Base-by-base conservation (phyloP, 1,140 invertebrate genomes). In the Lepidurus packardi region DNA sequence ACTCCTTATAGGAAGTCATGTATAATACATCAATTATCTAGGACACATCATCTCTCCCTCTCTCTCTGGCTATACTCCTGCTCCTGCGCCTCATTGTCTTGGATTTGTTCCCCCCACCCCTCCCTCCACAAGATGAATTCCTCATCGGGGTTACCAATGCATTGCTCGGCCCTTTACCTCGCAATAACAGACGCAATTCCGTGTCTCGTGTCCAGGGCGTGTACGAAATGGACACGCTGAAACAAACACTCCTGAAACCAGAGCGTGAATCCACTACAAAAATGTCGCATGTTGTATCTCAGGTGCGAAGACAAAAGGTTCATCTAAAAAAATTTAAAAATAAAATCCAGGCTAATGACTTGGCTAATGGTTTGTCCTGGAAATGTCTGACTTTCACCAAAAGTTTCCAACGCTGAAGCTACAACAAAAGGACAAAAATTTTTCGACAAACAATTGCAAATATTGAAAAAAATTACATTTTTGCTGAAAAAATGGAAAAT, bases 181-280 rank as follows among this genome's bases (percentile, higher is more conserved):
- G 34, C 3, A 34, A 34, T 34, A 34, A 34, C 1, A 34, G 34
- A 1, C 34, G 53, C 53, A 65, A 65, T 21, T 13, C 16, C 53
- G 21, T n/a, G 53, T 21, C 21, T 3, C 53, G 53, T 65, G 53
- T 65, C 53, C 53, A 21, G 53, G 53, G 53, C 53, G 53, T 65
- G 53, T 65, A 21, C 53, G 53, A 65, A 47, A 65, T 65, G 53
- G 53, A 65, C 53, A 65, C 9, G 53, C 53, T 65, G 13, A 65
- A 65, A 65, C 53, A 65, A 13, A 65, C 34, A 65, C 53, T 65
- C 53, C 16, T n/a, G 16, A 65, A 65, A 65, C 16, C 53, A 65
- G 53, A 65, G 53, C 53, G 53, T 65, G 16, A 21, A 65, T 65
- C 21, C 13, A 34, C 1, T 21, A 65, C 53, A 21, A 13, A 65